These are phyloP conservation scores for Sinosuthora webbiana DNA, from an alignment of 2,113 vertebrate genomes.

Conservation along the genomic window DNA sequence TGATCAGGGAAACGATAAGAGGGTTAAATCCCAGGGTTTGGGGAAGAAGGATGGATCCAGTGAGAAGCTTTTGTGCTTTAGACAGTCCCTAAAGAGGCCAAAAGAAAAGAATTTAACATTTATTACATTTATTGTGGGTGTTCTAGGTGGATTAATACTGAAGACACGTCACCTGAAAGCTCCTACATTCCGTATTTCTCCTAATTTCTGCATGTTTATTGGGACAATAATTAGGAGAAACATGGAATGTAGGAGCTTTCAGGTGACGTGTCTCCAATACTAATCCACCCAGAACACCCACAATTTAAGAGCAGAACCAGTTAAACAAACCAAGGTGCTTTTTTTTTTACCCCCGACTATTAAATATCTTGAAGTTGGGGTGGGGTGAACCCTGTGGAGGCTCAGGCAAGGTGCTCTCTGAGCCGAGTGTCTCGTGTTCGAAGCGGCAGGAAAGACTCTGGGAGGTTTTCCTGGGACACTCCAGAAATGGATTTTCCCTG, in stretches of 20 bases:
- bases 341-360: not conserved
- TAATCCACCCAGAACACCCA: no score
- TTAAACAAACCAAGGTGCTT: no score
- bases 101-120: not conserved
- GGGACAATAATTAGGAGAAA: no score
- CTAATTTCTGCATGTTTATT: no score
- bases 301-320: no score
- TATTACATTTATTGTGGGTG: no score
- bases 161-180: no score
- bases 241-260: no score
- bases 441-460: not conserved
- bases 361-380: not conserved
- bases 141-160: no score
- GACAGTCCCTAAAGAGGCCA: fast-evolving
- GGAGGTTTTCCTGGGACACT: not conserved
- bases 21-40: not conserved
- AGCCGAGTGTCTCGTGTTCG: not conserved
- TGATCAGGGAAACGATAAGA: not conserved
- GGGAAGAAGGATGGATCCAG: not conserved
- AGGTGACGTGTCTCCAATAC: no score
- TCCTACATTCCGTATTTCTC: no score
- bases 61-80: fast-evolving
- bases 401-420: not conserved
- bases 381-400: not conserved
- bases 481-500: not conserved